Conservation (phyloP, 2,888 invertebrate species). For the Drosophila robusta region DNA sequence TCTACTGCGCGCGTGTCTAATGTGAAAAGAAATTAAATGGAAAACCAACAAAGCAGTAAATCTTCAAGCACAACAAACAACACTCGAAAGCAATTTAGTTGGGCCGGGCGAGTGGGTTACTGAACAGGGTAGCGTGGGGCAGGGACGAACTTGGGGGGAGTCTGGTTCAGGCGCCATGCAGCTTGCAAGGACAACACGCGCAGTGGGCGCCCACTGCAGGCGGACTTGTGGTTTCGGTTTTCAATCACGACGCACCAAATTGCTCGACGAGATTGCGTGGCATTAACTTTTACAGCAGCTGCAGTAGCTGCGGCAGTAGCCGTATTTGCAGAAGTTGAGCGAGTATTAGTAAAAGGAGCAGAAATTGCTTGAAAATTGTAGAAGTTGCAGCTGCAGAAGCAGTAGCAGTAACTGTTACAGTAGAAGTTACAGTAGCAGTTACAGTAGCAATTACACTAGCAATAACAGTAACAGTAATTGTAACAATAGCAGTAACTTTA, state of each 20-base stretch:
- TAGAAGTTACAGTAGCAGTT: constrained; percentile 3
- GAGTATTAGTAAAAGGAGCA: neutral
- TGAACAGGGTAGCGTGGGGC: neutral
- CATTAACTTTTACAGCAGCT: constrained; percentile 31
- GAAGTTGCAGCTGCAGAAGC: constrained; percentile 10
- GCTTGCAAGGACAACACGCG: constrained; percentile 40
- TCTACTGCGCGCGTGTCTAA: constrained; percentile 52
- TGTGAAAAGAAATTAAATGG: constrained; percentile 75
- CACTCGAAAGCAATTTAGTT: constrained; percentile 78
- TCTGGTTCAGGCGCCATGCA: constrained; percentile 7
- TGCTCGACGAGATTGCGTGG: constrained; percentile 43
- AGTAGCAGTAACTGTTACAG: neutral
- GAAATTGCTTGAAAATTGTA: neutral
- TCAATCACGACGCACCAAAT: constrained; percentile 58
- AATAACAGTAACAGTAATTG: neutral
- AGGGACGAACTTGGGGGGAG: neutral
- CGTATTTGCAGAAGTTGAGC: neutral
- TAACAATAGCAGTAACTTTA: neutral
- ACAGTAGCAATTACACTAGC: constrained; percentile 8
- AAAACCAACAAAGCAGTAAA: constrained; percentile 72
- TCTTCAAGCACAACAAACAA: constrained; percentile 74
- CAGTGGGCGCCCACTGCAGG: neutral
- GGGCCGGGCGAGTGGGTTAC: constrained; percentile 16
- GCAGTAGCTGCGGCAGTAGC: constrained; percentile 11
- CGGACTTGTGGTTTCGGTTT: constrained; percentile 37